These are phyloP conservation scores for Drosophila austrosaltans DNA, from an alignment of 2,888 invertebrate genomes.

Conservation along the genomic window DNA sequence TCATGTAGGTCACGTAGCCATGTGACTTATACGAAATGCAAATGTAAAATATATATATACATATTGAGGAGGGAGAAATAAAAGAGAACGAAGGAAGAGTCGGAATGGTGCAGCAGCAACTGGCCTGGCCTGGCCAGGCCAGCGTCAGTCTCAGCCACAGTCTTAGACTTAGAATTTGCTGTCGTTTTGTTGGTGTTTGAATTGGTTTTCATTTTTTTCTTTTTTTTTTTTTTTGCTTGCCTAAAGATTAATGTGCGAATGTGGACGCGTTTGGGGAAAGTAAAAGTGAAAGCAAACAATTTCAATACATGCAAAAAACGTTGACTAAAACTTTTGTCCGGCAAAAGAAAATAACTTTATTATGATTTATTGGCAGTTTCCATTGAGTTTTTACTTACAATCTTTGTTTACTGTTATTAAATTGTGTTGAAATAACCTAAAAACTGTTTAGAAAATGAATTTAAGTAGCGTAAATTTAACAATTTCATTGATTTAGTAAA, in stretches of 20 bases:
- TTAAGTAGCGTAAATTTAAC: too few species aligned
- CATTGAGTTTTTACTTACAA: background rate
- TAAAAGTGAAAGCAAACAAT: constrained; percentile 36
- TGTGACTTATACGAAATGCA: constrained; percentile 70
- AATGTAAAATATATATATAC: constrained; percentile 54
- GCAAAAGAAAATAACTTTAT: background rate
- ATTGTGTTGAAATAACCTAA: background rate
- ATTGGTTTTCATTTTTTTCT: constrained; percentile 23
- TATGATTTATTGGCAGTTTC: constrained; percentile 1
- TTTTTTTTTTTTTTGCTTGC: constrained; percentile 29
- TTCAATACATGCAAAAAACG: background rate
- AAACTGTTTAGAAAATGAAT: background rate
- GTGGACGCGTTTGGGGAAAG: constrained; percentile 47
- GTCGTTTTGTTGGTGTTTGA: constrained; percentile 44
- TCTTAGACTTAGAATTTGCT: constrained; percentile 35
- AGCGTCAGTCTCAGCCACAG: constrained; percentile 18
- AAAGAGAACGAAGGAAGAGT: too few species aligned
- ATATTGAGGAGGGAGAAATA: constrained; percentile 30
- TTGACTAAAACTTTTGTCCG: background rate
- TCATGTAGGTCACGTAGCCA: constrained; percentile 66
- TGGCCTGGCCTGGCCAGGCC: background rate
- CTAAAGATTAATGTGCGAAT: constrained; percentile 50
- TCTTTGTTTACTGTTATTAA: background rate
- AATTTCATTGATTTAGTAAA: too few species aligned
- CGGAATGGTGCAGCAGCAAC: background rate